These are phyloP conservation scores for Oriolus oriolus DNA, from an alignment of 2,113 vertebrate species.

Conservation along the genomic window DNA sequence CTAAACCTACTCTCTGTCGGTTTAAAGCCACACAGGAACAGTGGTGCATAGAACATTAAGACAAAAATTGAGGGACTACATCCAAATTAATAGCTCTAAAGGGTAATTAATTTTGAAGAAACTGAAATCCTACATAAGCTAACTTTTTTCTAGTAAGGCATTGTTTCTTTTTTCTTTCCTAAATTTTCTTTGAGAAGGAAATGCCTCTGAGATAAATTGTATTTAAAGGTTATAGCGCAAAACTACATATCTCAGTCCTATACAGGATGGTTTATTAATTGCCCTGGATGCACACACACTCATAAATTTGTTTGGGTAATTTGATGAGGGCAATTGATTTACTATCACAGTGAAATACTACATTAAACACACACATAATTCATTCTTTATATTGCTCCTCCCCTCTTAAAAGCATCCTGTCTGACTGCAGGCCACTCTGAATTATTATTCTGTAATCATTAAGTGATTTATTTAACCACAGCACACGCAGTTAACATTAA, in stretches of 20 bases:
- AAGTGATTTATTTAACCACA: constrained; percentile 5
- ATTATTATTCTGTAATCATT: background rate
- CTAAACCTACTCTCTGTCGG: background rate
- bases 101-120: background rate
- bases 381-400: background rate
- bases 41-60: background rate
- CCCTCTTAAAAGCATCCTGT: background rate
- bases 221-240: constrained; percentile 18
- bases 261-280: constrained; percentile 3
- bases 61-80: background rate
- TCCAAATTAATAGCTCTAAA: background rate
- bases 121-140: background rate
- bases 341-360: background rate
- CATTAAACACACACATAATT: background rate
- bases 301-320: constrained; percentile 12
- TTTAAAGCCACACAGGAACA: background rate
- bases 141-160: background rate
- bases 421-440: background rate
- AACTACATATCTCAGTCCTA: background rate
- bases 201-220: background rate
- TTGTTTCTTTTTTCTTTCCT: background rate
- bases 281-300: background rate
- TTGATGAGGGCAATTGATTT: constrained; percentile 24
- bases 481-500: background rate
- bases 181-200: background rate